Conservation (phyloP, 1,140 invertebrate species). For the Achatina immaculata region DNA sequence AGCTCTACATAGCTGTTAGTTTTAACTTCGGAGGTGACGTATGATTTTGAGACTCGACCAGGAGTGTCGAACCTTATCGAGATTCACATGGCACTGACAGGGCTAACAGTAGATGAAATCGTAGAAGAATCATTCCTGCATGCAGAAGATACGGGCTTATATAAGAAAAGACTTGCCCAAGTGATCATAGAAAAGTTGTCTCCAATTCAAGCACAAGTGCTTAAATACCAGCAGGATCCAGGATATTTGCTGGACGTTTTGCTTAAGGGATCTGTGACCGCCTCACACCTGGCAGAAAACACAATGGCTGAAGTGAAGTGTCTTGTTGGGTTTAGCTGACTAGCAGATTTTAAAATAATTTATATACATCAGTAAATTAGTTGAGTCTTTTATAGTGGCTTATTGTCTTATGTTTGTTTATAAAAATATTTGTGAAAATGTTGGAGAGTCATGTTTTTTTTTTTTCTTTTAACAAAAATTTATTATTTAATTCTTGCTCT, state of each 20-base stretch:
- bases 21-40: conserved; percentile 86
- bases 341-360: too few relatives aligned
- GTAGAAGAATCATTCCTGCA: conserved; percentile 76
- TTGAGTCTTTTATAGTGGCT: too few relatives aligned
- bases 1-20: too few relatives aligned
- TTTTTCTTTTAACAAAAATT: too few relatives aligned
- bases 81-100: conserved; percentile 81
- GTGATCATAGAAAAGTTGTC: conserved; percentile 79
- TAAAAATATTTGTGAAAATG: too few relatives aligned
- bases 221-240: conserved; percentile 76
- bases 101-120: conserved; percentile 80
- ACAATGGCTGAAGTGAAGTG: conserved; percentile 80
- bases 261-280: conserved; percentile 79
- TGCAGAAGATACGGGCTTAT: conserved; percentile 82
- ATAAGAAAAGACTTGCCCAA: conserved; percentile 84
- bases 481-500: too few relatives aligned
- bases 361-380: too few relatives aligned
- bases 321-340: conserved; percentile 68
- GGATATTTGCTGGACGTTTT: conserved; percentile 79
- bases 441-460: too few relatives aligned
- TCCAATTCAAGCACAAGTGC: conserved; percentile 80
- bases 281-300: conserved; percentile 77
- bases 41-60: conserved; percentile 82
- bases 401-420: too few relatives aligned
- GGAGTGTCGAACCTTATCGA: conserved; percentile 90